Evolutionary conservation across 1,140 invertebrate species (phyloP).

Genomic region (Neomicropteryx cornuta): DNA sequence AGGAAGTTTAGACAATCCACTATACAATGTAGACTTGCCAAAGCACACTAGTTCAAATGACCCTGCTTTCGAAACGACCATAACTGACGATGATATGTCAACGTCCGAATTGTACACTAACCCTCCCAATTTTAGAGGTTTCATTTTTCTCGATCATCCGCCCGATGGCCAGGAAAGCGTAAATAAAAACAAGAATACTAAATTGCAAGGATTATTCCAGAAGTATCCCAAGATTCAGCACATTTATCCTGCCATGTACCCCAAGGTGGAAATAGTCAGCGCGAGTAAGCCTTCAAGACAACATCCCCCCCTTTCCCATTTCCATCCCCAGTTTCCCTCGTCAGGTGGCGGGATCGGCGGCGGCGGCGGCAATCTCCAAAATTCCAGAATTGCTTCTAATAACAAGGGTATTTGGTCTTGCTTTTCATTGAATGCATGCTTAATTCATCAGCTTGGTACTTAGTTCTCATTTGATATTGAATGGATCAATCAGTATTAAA

Average conservation of each 20-base stretch:
- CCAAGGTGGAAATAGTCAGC: conserved; percentile 22
- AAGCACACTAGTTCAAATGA: too few relatives aligned
- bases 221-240: conserved; percentile 62
- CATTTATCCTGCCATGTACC: conserved; percentile 59
- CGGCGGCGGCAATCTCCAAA: conserved; percentile 11
- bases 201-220: too few relatives aligned
- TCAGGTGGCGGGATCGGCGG: conserved; percentile 12
- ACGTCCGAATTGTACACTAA: conserved; percentile 11
- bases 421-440: conserved; percentile 6
- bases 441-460: too few relatives aligned
- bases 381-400: conserved; percentile 10
- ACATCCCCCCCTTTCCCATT: conserved; percentile 14
- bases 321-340: conserved; percentile 12
- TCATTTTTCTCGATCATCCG: conserved; percentile 15
- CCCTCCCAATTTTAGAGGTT: conserved; percentile 14
- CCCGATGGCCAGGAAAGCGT: conserved; percentile 12
- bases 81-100: too few relatives aligned
- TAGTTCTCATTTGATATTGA: too few relatives aligned
- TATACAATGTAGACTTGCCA: too few relatives aligned
- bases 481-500: too few relatives aligned
- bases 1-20: too few relatives aligned
- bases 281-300: conserved; percentile 15
- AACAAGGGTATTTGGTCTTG: conserved; percentile 13
- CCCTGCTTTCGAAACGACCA: too few relatives aligned
- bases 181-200: too few relatives aligned